These are phyloP conservation scores for Drosophila pseudotalamancana DNA, from an alignment of 2,888 invertebrate genomes.

Conservation along the genomic window DNA sequence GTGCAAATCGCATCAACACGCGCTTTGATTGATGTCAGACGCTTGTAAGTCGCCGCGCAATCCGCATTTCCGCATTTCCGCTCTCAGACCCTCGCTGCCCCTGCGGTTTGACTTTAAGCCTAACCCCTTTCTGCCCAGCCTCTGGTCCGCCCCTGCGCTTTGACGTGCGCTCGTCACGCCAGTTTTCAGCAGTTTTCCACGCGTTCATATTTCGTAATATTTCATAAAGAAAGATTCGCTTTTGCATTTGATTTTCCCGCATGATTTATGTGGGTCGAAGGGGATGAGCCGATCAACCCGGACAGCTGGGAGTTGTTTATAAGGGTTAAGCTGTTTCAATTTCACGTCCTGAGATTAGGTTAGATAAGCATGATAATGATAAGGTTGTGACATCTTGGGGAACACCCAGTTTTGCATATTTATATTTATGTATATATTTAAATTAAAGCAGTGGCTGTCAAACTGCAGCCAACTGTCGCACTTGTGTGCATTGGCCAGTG, in stretches of 20 bases:
- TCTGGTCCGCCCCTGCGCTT: conserved; percentile 19
- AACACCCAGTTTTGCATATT: conserved; percentile 44
- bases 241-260: conserved; percentile 30
- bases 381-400: conserved; percentile 64
- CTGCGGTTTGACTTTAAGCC: conserved; percentile 79
- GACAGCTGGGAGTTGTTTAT: conserved; percentile 58
- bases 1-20: conserved; percentile 75
- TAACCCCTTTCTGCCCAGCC: conserved; percentile 18
- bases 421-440: conserved; percentile 6
- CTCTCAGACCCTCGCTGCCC: conserved; percentile 38
- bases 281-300: conserved; percentile 39
- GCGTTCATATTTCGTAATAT: conserved; percentile 72
- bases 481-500: conserved; percentile 60
- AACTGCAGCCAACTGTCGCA: conserved; percentile 58
- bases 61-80: conserved; percentile 38
- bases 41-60: conserved; percentile 67
- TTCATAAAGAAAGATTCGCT: conserved; percentile 47
- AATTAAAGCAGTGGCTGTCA: conserved; percentile 9
- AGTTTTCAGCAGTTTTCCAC: conserved; percentile 51
- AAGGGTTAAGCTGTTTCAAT: conserved; percentile 80
- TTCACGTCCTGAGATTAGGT: conserved; percentile 71
- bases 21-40: conserved; percentile 81
- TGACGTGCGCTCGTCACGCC: conserved; percentile 27
- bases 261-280: conserved; percentile 57
- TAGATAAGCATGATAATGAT: conserved; percentile 71